Evolutionary conservation across 1,140 invertebrate species (phyloP).

Genomic region (Brachionus paranguensis): DNA sequence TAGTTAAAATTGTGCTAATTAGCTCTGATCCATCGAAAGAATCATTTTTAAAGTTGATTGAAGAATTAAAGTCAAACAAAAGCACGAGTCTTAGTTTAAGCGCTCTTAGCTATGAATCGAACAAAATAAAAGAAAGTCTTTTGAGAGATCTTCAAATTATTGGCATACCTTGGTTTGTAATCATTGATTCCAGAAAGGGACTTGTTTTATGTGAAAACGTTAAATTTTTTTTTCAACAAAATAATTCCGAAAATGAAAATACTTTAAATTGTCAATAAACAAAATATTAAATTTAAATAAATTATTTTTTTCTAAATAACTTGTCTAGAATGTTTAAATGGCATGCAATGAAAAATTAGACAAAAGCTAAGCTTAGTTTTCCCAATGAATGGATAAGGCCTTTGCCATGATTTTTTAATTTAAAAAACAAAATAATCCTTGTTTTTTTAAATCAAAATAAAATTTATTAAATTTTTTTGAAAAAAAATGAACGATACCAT

Average conservation of each 20-base stretch:
- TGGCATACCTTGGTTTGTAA: constrained; percentile 3
- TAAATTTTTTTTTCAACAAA: not conserved
- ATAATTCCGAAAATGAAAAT: not conserved
- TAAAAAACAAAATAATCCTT: too few relatives aligned
- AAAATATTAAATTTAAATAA: too few relatives aligned
- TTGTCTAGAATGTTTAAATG: too few relatives aligned
- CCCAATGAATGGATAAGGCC: too few relatives aligned
- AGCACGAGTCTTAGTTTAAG: not conserved
- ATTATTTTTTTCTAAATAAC: not conserved
- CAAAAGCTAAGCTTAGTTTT: too few relatives aligned
- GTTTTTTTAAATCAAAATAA: too few relatives aligned
- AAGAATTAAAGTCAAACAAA: not conserved
- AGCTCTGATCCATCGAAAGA: not conserved
- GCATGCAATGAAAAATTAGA: too few relatives aligned
- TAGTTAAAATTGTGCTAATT: not conserved
- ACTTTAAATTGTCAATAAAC: not conserved
- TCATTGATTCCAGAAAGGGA: not conserved
- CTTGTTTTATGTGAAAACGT: constrained; percentile 6
- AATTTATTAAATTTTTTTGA: too few relatives aligned
- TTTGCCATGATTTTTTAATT: too few relatives aligned
- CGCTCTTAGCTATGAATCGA: not conserved
- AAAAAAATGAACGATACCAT: too few relatives aligned
- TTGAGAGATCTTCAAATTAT: not conserved
- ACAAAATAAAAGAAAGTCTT: not conserved
- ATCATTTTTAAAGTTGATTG: not conserved